Conservation (phyloP, 2,888 invertebrate genomes). For the Hololepta plana region DNA sequence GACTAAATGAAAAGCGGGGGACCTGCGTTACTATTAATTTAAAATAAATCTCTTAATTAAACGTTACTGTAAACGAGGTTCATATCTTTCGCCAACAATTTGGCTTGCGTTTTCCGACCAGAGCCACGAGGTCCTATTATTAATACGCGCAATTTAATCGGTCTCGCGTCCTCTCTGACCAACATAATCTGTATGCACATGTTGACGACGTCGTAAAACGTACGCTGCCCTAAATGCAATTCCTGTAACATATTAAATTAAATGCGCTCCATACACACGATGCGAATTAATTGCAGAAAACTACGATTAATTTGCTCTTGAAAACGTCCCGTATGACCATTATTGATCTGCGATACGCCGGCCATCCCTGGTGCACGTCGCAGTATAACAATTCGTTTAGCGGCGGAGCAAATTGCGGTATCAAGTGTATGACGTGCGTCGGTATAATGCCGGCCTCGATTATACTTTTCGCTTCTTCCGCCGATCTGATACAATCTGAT, state of each 20-base stretch:
- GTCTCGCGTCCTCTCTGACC: conserved; percentile 26
- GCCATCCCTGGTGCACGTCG: conserved; percentile 20
- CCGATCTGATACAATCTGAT: conserved; percentile 28
- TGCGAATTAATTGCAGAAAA: conserved; percentile 6
- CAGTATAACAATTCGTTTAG: conserved; percentile 21
- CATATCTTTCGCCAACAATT: conserved; percentile 31
- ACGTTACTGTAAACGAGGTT: conserved; percentile 32
- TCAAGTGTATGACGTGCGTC: conserved; percentile 32
- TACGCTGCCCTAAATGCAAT: conserved; percentile 20
- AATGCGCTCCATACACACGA: conserved; percentile 4
- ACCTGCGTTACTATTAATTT: neutral
- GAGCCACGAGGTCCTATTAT: conserved; percentile 41
- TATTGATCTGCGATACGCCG: conserved; percentile 20
- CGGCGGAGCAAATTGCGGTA: conserved; percentile 20
- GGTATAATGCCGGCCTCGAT: conserved; percentile 29
- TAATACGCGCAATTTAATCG: conserved; percentile 36
- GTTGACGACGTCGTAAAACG: conserved; percentile 22
- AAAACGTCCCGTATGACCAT: conserved; percentile 23
- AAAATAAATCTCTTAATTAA: conserved; percentile 1
- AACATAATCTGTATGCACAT: conserved; percentile 22
- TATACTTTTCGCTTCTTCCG: conserved; percentile 27
- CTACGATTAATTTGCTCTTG: conserved; percentile 19
- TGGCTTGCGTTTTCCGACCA: conserved; percentile 36
- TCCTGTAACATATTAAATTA: conserved; percentile 16
- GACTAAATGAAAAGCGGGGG: conserved; percentile 25